These are phyloP conservation scores for Drosophila grimshawi DNA, from an alignment of 1,140 invertebrate genomes.

Conservation along the genomic window DNA sequence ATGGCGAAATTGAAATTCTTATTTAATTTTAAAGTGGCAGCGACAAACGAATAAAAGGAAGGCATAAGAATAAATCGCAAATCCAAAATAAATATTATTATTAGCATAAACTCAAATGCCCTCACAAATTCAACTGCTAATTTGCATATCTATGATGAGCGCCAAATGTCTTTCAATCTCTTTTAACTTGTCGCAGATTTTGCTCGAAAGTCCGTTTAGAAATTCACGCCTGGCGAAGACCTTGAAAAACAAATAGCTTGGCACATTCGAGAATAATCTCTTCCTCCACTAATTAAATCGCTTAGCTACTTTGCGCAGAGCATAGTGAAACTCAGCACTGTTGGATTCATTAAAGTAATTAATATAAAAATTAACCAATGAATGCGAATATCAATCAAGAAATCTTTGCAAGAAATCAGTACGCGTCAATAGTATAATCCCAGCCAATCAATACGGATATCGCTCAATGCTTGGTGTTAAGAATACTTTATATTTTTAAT, in stretches of 20 bases:
- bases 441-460: too few relatives aligned
- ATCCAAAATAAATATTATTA: background rate
- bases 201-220: conserved; percentile 1
- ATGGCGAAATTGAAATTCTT: conserved; percentile 19
- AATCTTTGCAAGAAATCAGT: too few relatives aligned
- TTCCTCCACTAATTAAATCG: background rate
- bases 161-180: background rate
- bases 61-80: background rate
- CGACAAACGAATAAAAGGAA: conserved; percentile 30
- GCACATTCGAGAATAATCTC: conserved; percentile 11
- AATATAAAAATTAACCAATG: background rate
- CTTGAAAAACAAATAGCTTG: conserved; percentile 28
- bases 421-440: too few relatives aligned
- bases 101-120: background rate
- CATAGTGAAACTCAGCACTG: conserved; percentile 9
- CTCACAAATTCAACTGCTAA: conserved; percentile 2
- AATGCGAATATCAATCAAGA: background rate
- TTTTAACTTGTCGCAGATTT: background rate
- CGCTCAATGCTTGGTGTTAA: too few relatives aligned
- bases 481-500: too few relatives aligned
- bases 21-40: conserved; percentile 19
- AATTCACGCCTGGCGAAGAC: conserved; percentile 27
- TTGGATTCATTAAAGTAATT: background rate
- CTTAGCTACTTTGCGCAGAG: background rate
- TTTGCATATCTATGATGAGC: conserved; percentile 14